phyloP scores from a whole-genome alignment of 2,113 vertebrate species.

The Neopipo cinnamomea region DNA sequence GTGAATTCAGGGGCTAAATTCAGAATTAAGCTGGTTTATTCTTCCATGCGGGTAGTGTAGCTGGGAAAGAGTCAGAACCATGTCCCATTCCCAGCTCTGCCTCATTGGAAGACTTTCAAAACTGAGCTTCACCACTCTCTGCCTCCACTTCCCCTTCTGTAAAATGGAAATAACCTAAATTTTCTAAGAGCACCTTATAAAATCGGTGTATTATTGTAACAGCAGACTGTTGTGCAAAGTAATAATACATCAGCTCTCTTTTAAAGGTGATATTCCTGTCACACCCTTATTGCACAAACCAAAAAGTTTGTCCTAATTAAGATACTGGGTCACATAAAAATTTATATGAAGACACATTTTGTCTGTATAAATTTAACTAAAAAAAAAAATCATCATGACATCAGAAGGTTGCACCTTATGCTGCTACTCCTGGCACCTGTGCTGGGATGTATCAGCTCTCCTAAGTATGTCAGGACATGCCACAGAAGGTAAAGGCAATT shows the following conservation, averaged over 20 bases:
- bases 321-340: not conserved
- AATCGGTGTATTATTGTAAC: not conserved
- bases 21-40: not conserved
- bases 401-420: not conserved
- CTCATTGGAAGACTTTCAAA: not conserved
- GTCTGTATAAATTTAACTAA: not conserved
- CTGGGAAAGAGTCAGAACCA: not conserved
- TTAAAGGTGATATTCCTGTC: not conserved
- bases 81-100: not conserved
- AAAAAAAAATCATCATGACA: not conserved
- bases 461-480: slow-evolving; percentile 61
- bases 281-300: not conserved
- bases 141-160: not conserved
- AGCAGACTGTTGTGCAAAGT: not conserved
- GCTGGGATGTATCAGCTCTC: not conserved
- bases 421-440: not conserved
- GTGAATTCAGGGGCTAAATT: not conserved
- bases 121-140: not conserved
- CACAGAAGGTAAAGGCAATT: slow-evolving; percentile 53
- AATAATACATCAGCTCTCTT: not conserved
- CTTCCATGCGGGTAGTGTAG: not conserved
- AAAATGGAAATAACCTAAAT: not conserved
- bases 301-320: not conserved
- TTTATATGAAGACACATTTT: not conserved
- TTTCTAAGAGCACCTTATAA: not conserved